Evolutionary conservation across 2,113 vertebrate genomes (phyloP).

Genomic region (Platysternon megacephalum): DNA sequence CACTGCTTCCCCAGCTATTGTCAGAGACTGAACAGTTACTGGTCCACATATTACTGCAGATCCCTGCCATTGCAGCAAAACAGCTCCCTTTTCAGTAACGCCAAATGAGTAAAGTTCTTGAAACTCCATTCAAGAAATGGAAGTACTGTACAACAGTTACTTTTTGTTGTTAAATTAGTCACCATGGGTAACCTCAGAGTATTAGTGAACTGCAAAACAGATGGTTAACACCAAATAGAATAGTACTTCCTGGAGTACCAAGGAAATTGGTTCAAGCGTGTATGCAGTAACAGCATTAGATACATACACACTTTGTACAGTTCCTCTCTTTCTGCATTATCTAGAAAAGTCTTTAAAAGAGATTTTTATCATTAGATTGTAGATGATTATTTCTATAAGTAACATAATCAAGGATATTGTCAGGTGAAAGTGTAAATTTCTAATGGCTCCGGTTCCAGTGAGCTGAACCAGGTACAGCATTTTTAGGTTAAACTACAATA

Average conservation of each 20-base stretch:
- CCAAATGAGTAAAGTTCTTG: neutral
- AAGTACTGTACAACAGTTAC: neutral
- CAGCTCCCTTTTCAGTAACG: neutral
- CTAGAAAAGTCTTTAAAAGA: neutral
- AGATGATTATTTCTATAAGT: neutral
- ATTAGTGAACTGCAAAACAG: constrained; percentile 37
- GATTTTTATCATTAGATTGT: neutral
- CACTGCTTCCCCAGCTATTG: neutral
- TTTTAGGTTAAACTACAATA: neutral
- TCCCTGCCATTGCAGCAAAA: rapidly evolving
- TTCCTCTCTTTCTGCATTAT: neutral
- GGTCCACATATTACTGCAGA: neutral
- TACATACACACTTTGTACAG: rapidly evolving
- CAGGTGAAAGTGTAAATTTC: neutral
- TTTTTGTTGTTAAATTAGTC: neutral
- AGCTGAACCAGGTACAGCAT: neutral
- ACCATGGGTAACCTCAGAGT: rapidly evolving
- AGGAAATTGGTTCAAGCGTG: neutral
- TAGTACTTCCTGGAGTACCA: neutral
- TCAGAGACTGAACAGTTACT: neutral
- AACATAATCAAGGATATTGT: neutral
- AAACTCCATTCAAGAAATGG: neutral
- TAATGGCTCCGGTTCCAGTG: neutral
- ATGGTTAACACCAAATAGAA: neutral
- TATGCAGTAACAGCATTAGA: neutral